Evolutionary conservation across 1,140 invertebrate genomes (phyloP), one percentile per base, ranked within the genome.

Genomic region (Cydia strobilella): DNA sequence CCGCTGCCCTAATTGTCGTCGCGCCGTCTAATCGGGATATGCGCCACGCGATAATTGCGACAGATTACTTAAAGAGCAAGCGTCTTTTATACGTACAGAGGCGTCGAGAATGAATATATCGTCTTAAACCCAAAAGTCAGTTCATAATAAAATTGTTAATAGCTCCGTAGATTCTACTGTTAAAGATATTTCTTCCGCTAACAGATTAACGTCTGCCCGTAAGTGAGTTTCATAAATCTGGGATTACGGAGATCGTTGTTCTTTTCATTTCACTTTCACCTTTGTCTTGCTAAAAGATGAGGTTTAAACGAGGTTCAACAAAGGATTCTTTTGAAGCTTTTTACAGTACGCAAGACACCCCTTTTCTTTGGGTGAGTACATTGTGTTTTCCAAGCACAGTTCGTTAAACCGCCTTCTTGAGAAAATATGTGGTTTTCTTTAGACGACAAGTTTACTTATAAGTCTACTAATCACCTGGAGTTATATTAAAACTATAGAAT

Each of bases 1-100:
- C 90, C 90, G 90, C 83, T 86, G 88, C 87, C 90, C 89, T 92
- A 92, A 92, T 92, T 91, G 90, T 75, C 86, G 87, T 82, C 89
- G 84, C 87, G 87, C 74, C 86, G 74, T 81, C 86, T 92, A 92
- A 92, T 92, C 89, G 88, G 89, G 90, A 92, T 91, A 92, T 88
- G 88, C 86, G 88, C 85, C 89, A 89, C 79, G 89, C 85, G 85
- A 91, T 92, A 92, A 92, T 92, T 92, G 90, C 86, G 84, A 83
- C 85, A 87, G 88, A 90, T 86, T 88, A 84, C 82, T 79, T 82
- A n/a, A 23, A 35, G 31, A 69, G 31, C 27, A 69, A 39, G 7
- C 63, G 35, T 39, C 71, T 23, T 51, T 77, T 78, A 79, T 31
- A 69, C 15, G 27, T 31, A 59, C 79, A 83, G 77, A 82, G 51